Conservation (phyloP, 1,140 invertebrate genomes). For the Drosophila neocordata region DNA sequence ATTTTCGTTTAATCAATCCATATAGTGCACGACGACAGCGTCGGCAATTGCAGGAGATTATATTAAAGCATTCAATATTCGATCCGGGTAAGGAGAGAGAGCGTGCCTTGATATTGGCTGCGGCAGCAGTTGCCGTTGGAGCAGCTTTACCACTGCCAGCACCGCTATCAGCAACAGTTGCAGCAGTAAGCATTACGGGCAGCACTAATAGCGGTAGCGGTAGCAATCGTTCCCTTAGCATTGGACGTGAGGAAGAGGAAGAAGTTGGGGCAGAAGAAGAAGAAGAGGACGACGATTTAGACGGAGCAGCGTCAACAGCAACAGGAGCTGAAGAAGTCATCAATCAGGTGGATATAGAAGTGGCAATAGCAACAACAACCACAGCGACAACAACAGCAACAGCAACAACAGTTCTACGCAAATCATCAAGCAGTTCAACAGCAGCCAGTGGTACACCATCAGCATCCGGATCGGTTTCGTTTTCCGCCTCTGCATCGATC, state of each 20-base stretch:
- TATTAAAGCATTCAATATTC: conserved; percentile 73
- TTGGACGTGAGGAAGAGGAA: conserved; percentile 42
- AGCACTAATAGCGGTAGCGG: conserved; percentile 33
- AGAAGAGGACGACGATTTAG: conserved; percentile 12
- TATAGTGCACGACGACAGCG: conserved; percentile 74
- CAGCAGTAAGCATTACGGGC: conserved; percentile 40
- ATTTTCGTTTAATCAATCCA: conserved; percentile 72
- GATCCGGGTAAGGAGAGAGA: conserved; percentile 68
- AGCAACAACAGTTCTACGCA: conserved; percentile 46
- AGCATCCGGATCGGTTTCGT: conserved; percentile 46
- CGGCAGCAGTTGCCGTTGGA: conserved; percentile 60
- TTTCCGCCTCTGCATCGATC: conserved; percentile 50
- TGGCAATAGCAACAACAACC: neutral
- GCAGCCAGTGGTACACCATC: conserved; percentile 38
- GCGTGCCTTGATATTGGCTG: conserved; percentile 58
- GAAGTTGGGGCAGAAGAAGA: conserved; percentile 17
- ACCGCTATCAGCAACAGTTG: neutral
- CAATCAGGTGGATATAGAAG: neutral
- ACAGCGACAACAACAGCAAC: conserved; percentile 17
- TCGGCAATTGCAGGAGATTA: conserved; percentile 73
- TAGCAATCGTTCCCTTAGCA: conserved; percentile 25
- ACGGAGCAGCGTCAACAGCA: neutral
- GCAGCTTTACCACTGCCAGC: conserved; percentile 33
- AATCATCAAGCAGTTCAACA: conserved; percentile 43
- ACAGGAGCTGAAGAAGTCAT: neutral